phyloP scores from a whole-genome alignment of 2,888 invertebrate genomes.

The Perithous albicinctus region DNA sequence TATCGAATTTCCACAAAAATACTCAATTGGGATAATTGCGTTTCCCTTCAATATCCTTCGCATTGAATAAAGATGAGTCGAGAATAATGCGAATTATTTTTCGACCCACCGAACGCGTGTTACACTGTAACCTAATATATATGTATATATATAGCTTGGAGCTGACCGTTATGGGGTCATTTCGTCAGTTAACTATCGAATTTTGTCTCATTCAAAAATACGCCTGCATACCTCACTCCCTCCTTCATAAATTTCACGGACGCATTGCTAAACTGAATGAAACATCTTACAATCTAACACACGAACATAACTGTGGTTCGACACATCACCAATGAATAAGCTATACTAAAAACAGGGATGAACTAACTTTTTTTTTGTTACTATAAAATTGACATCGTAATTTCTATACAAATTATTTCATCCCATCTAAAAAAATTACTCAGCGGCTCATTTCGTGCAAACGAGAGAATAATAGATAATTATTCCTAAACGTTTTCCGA shows the following conservation, averaged over 20 bases:
- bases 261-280: conserved; percentile 72
- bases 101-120: conserved; percentile 7
- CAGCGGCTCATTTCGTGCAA: no score
- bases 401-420: background rate
- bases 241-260: conserved; percentile 72
- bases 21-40: conserved; percentile 37
- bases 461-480: no score
- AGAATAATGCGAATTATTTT: conserved; percentile 46
- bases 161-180: conserved; percentile 46
- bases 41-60: conserved; percentile 23
- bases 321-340: conserved; percentile 37
- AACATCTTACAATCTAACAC: conserved; percentile 8
- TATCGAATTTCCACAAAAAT: conserved; percentile 50
- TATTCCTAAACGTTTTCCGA: no score
- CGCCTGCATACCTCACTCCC: background rate
- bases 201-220: conserved; percentile 22
- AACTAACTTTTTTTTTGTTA: background rate
- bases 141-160: no score
- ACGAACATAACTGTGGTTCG: conserved; percentile 20
- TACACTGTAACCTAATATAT: conserved; percentile 56
- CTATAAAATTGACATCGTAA: background rate
- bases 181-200: conserved; percentile 12
- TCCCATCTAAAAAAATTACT: background rate
- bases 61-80: conserved; percentile 33
- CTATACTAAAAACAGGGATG: background rate